phyloP scores from a whole-genome alignment of 2,888 invertebrate species.

The Orthonychiurus folsomi region DNA sequence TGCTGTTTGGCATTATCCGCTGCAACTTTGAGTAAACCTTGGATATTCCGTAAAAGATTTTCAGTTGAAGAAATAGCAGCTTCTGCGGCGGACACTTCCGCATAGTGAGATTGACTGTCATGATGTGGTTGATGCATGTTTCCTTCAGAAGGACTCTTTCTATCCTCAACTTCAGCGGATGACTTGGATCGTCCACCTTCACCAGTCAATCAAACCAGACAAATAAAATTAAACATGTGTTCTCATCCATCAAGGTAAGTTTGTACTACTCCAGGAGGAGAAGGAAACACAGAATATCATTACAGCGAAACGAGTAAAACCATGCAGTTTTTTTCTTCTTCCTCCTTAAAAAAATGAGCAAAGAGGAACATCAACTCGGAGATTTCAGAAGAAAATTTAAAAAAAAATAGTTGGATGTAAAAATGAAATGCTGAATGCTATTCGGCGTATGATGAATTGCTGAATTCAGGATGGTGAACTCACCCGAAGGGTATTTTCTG shows the following conservation, averaged over 20 bases:
- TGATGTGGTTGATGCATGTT: slow-evolving; percentile 23
- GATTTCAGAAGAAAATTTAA: background rate
- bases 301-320: no score
- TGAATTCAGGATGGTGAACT: background rate
- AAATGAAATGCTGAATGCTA: background rate
- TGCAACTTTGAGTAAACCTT: slow-evolving; percentile 91
- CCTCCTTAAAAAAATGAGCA: no score
- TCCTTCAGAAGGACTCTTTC: slow-evolving; percentile 38
- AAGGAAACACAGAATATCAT: no score
- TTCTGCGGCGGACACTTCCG: slow-evolving; percentile 40
- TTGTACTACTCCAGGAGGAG: background rate
- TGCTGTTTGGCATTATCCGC: slow-evolving; percentile 94
- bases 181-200: slow-evolving; percentile 22
- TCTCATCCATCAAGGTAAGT: no score
- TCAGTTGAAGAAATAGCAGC: slow-evolving; percentile 71
- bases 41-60: slow-evolving; percentile 87
- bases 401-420: background rate
- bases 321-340: no score
- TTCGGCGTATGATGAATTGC: background rate
- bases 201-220: slow-evolving; percentile 2
- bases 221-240: slow-evolving; percentile 4
- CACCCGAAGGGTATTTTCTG: slow-evolving; percentile 33
- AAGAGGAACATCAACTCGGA: no score
- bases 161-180: slow-evolving; percentile 24
- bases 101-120: slow-evolving; percentile 32